phyloP scores from a whole-genome alignment of 2,797 vertebrate genomes.

The Enteromius fasciolatus region DNA sequence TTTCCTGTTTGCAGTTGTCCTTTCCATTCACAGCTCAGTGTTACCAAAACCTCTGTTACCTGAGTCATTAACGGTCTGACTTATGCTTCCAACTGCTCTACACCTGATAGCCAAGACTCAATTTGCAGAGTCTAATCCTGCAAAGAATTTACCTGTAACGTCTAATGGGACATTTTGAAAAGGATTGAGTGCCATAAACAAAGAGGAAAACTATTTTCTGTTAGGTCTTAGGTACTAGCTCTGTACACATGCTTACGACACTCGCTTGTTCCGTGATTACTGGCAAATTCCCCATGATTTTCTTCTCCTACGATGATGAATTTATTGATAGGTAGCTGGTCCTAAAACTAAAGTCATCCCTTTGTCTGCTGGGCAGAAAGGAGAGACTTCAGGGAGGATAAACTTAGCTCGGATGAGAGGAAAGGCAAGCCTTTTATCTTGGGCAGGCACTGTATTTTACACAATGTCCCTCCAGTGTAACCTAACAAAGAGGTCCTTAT shows the following conservation, averaged over 20 bases:
- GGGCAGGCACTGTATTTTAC: conserved; percentile 73
- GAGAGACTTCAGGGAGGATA: conserved; percentile 69
- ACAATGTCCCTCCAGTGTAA: conserved; percentile 67
- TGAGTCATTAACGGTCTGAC: conserved; percentile 49
- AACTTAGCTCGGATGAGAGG: conserved; percentile 74
- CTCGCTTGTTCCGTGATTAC: conserved; percentile 20
- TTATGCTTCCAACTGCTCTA: conserved; percentile 45
- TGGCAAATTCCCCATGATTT: conserved; percentile 48
- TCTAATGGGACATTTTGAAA: conserved; percentile 19
- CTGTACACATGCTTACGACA: conserved; percentile 13
- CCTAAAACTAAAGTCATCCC: conserved; percentile 67
- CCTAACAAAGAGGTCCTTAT: conserved; percentile 78
- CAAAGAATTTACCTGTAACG: conserved; percentile 54
- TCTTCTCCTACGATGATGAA: conserved; percentile 59
- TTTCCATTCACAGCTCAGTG: conserved; percentile 48
- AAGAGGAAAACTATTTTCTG: neutral
- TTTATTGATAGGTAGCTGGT: conserved; percentile 68
- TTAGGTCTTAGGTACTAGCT: neutral
- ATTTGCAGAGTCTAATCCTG: conserved; percentile 57
- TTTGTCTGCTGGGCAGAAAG: conserved; percentile 68
- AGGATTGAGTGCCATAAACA: conserved; percentile 28
- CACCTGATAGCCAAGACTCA: conserved; percentile 58
- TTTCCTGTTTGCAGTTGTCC: conserved; percentile 36
- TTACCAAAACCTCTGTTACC: conserved; percentile 59
- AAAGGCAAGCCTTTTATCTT: conserved; percentile 75